Evolutionary conservation across 2,888 invertebrate species (phyloP), one percentile per base, ranked within the genome.

Genomic region (Andricus quercusramuli): DNA sequence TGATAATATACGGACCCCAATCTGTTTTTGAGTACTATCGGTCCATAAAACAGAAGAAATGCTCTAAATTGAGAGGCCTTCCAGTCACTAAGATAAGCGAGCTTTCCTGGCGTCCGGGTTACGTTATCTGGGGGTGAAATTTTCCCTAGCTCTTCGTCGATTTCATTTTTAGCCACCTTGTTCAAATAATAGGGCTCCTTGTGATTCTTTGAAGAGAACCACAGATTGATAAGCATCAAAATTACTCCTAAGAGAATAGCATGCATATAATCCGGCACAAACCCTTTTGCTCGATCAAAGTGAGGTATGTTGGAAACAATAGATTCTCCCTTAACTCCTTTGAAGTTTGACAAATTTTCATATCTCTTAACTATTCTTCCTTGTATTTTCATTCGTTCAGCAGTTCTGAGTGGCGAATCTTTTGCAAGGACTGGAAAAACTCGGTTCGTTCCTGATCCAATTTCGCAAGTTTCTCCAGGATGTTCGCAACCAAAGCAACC

Each of bases 251-350:
- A n/a, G 5, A 47, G 70, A 37, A 70, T 22, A 11, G n/a, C 17
- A 20, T 78, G 78, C 67, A 78, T 78, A 32, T 78, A 78, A 64
- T 78, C 77, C 25, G 65, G 77, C 11, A 65, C 47, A n/a, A 78
- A 65, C 1, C 78, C 51, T 20, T 65, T 20, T 2, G 66, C 47
- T 15, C 65, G 25, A 22, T 78, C 66, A 4, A 78, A 78, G 22
- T 78, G 25, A 8, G 44, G 15, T 17, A 66, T 62, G 1, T 11
- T 62, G n/a, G 62, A 22, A 22, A 25, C 62, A 62, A n/a, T n/a
- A 22, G 62, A 29, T 29, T 29, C 29, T 29, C 29, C 29, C 29
- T 2, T 29, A 29, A 25, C 25, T 25, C 25, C 25, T 25, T 25
- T 25, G 25, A 25, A 25, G 8, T 59, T n/a, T n/a, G 9, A n/a